Conservation (phyloP, 2,113 vertebrate genomes). For the Lepisosteus osseus region DNA sequence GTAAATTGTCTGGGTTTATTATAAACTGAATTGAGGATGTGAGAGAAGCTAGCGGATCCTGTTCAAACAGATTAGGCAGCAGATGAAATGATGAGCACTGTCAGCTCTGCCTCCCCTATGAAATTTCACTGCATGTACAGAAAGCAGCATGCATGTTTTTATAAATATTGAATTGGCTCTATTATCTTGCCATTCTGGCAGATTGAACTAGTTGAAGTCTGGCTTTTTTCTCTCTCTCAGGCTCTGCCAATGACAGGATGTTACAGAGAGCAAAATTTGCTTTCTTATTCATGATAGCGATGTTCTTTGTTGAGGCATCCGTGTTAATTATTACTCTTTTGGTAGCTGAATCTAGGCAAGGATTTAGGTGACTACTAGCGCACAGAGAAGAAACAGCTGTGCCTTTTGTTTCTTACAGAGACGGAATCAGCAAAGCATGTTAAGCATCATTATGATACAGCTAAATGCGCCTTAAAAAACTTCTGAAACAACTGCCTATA, state of each 20-base stretch:
- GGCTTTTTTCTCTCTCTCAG: constrained; percentile 3
- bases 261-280: constrained; percentile 15
- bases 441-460: constrained; percentile 24
- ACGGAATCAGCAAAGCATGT: constrained; percentile 25
- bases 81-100: constrained; percentile 22
- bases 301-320: background rate
- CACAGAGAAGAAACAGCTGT: constrained; percentile 35
- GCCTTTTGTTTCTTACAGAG: constrained; percentile 19
- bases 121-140: background rate
- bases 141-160: constrained; percentile 22
- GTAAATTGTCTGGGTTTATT: constrained; percentile 14
- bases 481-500: background rate
- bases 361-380: constrained; percentile 29
- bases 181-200: constrained; percentile 31
- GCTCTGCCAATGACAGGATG: constrained; percentile 21
- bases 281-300: constrained; percentile 10
- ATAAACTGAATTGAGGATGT: constrained; percentile 24
- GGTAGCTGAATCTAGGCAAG: constrained; percentile 11
- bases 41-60: constrained; percentile 28
- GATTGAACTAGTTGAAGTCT: constrained; percentile 44
- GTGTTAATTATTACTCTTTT: constrained; percentile 25
- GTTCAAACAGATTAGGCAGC: constrained; percentile 29
- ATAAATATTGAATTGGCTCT: constrained; percentile 30
- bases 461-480: constrained; percentile 24
- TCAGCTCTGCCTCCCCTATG: constrained; percentile 18